Conservation (phyloP, 2,113 vertebrate genomes). For the Ancistrus triradiatus region DNA sequence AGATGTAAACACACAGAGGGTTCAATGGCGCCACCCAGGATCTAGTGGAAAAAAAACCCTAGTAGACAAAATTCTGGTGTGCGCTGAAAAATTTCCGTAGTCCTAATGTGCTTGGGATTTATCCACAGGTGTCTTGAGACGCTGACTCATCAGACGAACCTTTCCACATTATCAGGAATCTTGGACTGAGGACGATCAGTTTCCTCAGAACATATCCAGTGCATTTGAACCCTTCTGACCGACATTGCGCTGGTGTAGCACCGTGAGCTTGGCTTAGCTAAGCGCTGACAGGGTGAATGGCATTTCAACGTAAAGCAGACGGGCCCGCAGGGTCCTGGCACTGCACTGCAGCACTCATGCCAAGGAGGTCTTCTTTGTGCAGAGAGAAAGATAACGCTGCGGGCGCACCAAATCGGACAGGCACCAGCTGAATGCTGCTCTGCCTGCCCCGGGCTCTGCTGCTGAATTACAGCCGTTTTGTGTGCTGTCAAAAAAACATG, state of each 20-base stretch:
- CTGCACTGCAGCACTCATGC: neutral
- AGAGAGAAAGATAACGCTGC: conserved; percentile 18
- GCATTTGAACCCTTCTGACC: conserved; percentile 27
- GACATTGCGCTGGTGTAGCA: neutral
- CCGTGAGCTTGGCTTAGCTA: neutral
- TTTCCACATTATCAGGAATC: too few relatives aligned
- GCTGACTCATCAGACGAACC: conserved; percentile 15
- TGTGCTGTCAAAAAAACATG: conserved; percentile 14
- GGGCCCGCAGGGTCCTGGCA: too few relatives aligned
- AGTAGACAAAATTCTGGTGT: too few relatives aligned
- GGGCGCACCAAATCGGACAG: conserved; percentile 23
- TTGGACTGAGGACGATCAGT: too few relatives aligned
- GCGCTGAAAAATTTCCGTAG: too few relatives aligned
- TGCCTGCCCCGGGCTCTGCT: conserved; percentile 4
- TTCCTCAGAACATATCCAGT: conserved; percentile 19
- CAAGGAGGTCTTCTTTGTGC: conserved; percentile 42
- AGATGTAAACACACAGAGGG: too few relatives aligned
- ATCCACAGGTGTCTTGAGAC: conserved; percentile 36
- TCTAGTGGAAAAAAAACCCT: too few relatives aligned
- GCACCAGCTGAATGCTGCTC: conserved; percentile 27
- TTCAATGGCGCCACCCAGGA: too few relatives aligned
- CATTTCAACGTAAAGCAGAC: too few relatives aligned
- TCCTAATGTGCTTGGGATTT: neutral
- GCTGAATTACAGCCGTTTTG: conserved; percentile 4
- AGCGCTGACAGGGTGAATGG: neutral